Base-by-base conservation (phyloP, 2,888 invertebrate species). In the Steinernema carpocapsae region DNA sequence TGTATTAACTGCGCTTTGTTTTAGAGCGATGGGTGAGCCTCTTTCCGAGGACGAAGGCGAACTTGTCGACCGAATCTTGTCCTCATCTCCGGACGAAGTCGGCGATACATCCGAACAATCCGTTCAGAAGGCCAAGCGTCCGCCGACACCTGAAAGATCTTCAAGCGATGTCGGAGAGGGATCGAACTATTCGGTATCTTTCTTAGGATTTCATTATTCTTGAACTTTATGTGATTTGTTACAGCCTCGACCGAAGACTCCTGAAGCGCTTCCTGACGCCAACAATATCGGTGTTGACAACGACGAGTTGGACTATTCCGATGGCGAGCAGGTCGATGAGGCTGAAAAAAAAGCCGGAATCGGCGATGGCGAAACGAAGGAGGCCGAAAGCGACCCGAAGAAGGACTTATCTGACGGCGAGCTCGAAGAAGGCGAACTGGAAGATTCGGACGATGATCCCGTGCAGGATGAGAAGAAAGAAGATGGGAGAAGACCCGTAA, bases 351-450 rank as follows among this genome's bases (percentile, higher is more conserved):
- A 17, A 48, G 48, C 48, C n/a, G n/a, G n/a, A n/a, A n/a, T n/a
- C n/a, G 10, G 10, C 37, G 37, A 3, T 6, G 37, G 3, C 37
- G 56, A 56, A 24, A 4, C 56, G 4, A 24, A 56, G 17, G 2
- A 48, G 7, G 48, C 7, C 17, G 48, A 48, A 4, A 19, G 48
- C 19, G 48, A 48, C 2, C 26, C 22, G 10, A 29, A 64, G 37
- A 64, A 64, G 17, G 32, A 64, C 4, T 37, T 64, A 32, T 64
- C 64, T 14, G 64, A 64, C 7, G 76, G 72, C 0, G 76, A 76
- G 29, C 56, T 76, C 14, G 74, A 75, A 72, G 76, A 76, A 14
- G 76, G 76, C n/a, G 76, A 76, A 26, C 22, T 76, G 42, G 71
- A 76, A 24, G 76, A 76, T 26, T 48, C 48, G 17, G 76, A 76